Evolutionary conservation across 2,888 invertebrate species (phyloP).

Genomic region (Drosophila rellima): DNA sequence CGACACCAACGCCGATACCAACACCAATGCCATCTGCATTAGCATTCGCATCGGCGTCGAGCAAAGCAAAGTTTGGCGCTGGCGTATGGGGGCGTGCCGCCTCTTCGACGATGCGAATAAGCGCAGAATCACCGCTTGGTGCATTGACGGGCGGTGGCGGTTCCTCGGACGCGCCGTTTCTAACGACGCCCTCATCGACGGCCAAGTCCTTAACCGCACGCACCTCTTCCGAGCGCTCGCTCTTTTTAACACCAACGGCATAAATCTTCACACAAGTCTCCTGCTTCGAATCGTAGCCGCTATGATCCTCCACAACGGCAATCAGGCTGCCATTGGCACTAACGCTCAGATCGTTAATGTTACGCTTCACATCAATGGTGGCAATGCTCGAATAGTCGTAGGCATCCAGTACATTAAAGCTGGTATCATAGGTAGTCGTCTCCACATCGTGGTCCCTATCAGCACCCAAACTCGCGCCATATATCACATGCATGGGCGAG

Average conservation of each 20-base stretch:
- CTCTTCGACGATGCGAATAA: conserved; percentile 56
- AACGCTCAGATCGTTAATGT: conserved; percentile 94
- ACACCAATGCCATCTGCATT: conserved; percentile 16
- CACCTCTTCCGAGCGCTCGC: conserved; percentile 95
- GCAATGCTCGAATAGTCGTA: conserved; percentile 97
- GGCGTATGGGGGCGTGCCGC: conserved; percentile 45
- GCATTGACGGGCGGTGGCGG: conserved; percentile 49
- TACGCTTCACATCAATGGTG: conserved; percentile 96
- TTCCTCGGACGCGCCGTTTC: conserved; percentile 39
- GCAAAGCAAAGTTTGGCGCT: conserved; percentile 40
- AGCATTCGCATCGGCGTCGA: conserved; percentile 21
- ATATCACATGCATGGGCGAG: conserved; percentile 94
- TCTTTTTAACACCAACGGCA: conserved; percentile 95
- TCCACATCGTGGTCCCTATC: conserved; percentile 89
- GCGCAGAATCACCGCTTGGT: conserved; percentile 44
- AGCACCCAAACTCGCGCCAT: conserved; percentile 93
- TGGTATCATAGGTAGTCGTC: conserved; percentile 93
- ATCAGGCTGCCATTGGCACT: conserved; percentile 94
- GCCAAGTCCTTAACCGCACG: conserved; percentile 74
- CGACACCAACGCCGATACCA: conserved; percentile 17
- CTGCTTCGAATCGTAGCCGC: conserved; percentile 92
- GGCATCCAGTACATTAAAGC: conserved; percentile 97
- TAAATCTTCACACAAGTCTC: conserved; percentile 96
- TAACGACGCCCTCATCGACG: conserved; percentile 49
- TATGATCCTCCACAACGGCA: conserved; percentile 95